Percentiles rank a stretch among this genome's conserved stretches.
Conservation (phyloP, 2,113 vertebrate genomes). For the Syngnathus floridae region DNA sequence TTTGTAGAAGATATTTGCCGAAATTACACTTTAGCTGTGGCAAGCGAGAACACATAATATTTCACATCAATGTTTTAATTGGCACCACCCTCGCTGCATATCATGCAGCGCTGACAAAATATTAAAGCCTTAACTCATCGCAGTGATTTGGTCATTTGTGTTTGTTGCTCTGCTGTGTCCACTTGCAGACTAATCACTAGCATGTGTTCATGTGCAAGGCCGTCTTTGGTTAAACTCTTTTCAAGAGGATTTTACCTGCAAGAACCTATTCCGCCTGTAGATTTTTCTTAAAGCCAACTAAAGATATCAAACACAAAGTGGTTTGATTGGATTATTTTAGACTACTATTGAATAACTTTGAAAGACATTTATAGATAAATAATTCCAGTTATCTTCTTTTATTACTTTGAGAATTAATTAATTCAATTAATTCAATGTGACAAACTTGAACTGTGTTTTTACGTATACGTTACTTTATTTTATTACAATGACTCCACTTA, state of each 20-base stretch:
- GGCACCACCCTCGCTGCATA: neutral
- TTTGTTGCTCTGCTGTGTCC: neutral
- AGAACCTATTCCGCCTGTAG: no score
- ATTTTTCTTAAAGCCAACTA: no score
- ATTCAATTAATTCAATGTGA: neutral
- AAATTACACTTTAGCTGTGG: neutral
- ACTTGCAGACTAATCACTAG: neutral
- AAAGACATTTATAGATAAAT: neutral
- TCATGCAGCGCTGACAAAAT: neutral
- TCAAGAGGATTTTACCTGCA: neutral
- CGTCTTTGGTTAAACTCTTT: neutral
- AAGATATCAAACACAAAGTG: neutral
- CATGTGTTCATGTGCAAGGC: neutral
- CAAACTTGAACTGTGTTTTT: neutral
- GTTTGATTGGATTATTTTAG: neutral
- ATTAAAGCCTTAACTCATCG: neutral
- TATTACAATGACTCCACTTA: neutral
- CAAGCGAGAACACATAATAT: neutral
- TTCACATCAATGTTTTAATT: neutral
- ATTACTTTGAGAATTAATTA: neutral
- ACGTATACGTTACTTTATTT: neutral
- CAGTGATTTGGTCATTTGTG: neutral
- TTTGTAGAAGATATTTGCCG: constrained; percentile 2
- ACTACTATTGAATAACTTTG: neutral
- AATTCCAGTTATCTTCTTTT: neutral